A percentile compares a stretch with the other conserved stretches of the same genome.
Conservation (phyloP, 2,888 invertebrate species). For the Pycnomerus fuliginosus region DNA sequence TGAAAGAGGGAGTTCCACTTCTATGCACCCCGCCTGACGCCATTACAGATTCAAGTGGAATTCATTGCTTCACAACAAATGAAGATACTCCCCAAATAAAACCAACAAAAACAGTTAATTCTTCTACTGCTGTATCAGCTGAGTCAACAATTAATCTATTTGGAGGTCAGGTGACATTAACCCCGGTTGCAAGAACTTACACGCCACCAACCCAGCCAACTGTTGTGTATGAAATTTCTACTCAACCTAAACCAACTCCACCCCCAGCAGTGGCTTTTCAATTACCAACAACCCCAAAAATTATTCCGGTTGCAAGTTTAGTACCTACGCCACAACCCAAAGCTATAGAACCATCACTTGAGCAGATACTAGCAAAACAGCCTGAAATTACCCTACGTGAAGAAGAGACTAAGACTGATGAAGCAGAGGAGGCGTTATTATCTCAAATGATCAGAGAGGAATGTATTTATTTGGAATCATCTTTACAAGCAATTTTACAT, state of each 20-base stretch:
- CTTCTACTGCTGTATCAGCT: no score
- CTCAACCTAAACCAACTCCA: background rate
- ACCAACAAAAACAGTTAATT: no score
- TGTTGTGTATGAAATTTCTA: background rate
- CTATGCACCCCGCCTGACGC: constrained; percentile 60
- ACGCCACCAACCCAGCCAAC: constrained; percentile 1
- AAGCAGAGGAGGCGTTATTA: constrained; percentile 49
- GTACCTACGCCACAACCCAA: constrained; percentile 6
- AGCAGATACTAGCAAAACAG: no score
- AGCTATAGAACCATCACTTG: no score
- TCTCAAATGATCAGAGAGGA: constrained; percentile 65
- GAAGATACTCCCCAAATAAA: no score
- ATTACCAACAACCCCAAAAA: background rate
- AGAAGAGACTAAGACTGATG: constrained; percentile 19
- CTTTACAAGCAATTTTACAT: constrained; percentile 61
- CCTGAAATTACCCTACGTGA: constrained; percentile 3
- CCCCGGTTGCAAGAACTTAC: constrained; percentile 4
- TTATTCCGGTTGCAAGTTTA: constrained; percentile 1
- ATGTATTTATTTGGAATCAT: constrained; percentile 65
- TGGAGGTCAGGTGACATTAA: constrained; percentile 30
- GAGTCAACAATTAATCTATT: constrained; percentile 25
- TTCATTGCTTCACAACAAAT: no score
- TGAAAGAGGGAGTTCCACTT: constrained; percentile 58
- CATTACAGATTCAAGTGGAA: constrained; percentile 33
- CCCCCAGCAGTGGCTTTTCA: background rate